Base-by-base conservation (phyloP, 2,888 invertebrate species). In the Plebejus argus region DNA sequence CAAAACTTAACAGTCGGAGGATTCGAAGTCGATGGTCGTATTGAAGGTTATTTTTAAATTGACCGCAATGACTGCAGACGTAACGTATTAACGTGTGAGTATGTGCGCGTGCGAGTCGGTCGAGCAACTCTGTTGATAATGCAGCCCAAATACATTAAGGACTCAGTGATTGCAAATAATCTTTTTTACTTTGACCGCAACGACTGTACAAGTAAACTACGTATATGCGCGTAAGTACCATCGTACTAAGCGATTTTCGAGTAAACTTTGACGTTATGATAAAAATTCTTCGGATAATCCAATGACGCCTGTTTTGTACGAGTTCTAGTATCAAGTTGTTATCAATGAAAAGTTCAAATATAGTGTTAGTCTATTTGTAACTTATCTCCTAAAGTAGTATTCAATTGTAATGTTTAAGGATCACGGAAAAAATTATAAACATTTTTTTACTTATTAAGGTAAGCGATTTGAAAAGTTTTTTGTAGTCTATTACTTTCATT, bases 291-390 rank as follows among this genome's bases (percentile, higher is more conserved):
- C 6, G 58, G 58, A 58, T 58, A 15, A 45, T 45, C 45, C 45
- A 45, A 18, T n/a, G 20, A 58, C 58, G 20, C 58, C n/a, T n/a
- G 58, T 58, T 58, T 58, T 20, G 15, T 53, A 5, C 18, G 18
- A 53, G 18, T 15, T 33, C 66, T 66, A 66, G 66, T 33, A 23
- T 66, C 20, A 61, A 61, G 5, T 61, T 61, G 61, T 61, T 61
- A 61, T 61, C 66, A 33, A 66, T 66, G 66, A 66, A 66, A 66
- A 66, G 66, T 66, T 66, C 66, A 66, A 66, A 66, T 66, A 33
- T 66, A 66, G 28, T 15, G 66, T 66, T 66, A 66, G 66, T 66
- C 15, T 66, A 66, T 66, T 66, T 28, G 28, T 66, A 66, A 66
- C 28, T 66, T 66, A 66, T 28, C 15, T 28, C 66, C 66, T 66